Evolutionary conservation across 2,888 invertebrate genomes (phyloP), one percentile per base, ranked within the genome.

Genomic region (Argyra leucocephala): DNA sequence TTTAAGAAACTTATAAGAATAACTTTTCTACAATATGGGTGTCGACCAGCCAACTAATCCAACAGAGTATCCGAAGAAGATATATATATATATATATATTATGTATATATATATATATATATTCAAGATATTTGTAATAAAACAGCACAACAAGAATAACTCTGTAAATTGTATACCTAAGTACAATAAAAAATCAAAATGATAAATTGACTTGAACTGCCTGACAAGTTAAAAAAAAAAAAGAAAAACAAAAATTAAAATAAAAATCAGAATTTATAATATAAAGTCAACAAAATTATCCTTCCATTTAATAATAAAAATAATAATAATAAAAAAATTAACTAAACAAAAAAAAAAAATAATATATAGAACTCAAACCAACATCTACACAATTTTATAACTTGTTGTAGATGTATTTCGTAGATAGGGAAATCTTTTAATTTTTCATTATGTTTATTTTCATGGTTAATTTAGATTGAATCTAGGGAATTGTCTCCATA

Each of bases 371-470:
- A 48, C 48, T 48, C 15, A 18, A 48, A 48, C 12, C 31, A 5
- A 31, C 31, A 31, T 10, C 31, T 5, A 5, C 31, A 7, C 31
- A 31, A 31, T 10, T n/a, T 31, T 31, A 31, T 7, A 31, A 7
- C 10, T 31, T 15, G 48, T 48, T n/a, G 31, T 31, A 31, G 31
- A 31, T 31, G 9, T 31, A 48, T 48, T n/a, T 48, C 18, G n/a
- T 48, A 48, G 48, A 48, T 48, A 48, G 4, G 15, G 15, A 2
- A 48, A 48, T 48, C 48, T 48, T 48, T 48, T 48, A 48, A 48
- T 48, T 48, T 48, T 48, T 48, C 48, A 48, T 48, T 48, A 48
- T 48, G 48, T 48, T 48, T 48, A 48, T 48, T 48, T 48, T 48
- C 48, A 48, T 48, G 48, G 48, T 48, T 48, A 48, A 48, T 48